Evolutionary conservation across 2,797 vertebrate species (phyloP).

Genomic region (Lacerta bilineata): DNA sequence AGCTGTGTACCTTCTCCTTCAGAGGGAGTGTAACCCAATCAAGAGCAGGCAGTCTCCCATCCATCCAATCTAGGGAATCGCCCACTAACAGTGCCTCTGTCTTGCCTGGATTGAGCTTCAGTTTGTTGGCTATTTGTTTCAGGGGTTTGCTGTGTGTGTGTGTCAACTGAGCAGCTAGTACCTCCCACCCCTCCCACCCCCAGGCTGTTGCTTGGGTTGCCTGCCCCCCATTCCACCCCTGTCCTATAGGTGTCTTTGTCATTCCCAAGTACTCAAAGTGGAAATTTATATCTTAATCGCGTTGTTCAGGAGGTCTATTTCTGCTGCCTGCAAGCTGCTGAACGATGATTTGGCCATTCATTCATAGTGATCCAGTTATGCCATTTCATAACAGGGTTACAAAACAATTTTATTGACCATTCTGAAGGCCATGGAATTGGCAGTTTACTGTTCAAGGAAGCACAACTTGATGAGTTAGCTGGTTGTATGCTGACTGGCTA

Average conservation of each 20-base stretch:
- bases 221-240: neutral
- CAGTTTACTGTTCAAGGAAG: neutral
- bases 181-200: neutral
- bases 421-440: neutral
- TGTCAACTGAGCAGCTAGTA: neutral
- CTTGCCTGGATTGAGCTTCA: too few species aligned
- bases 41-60: too few species aligned
- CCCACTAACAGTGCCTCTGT: too few species aligned
- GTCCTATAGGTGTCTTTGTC: neutral
- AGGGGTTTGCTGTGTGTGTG: too few species aligned
- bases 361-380: neutral
- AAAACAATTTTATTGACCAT: conserved; percentile 22
- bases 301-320: neutral
- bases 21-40: too few species aligned
- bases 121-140: neutral
- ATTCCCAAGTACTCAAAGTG: neutral
- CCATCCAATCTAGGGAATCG: too few species aligned
- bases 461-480: neutral
- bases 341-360: neutral
- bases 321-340: neutral
- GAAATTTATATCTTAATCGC: neutral
- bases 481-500: neutral
- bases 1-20: too few species aligned
- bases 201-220: neutral
- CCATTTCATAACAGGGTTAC: conserved; percentile 20